These are phyloP conservation scores for Polyodon spathula DNA, from an alignment of 2,113 vertebrate genomes.

Conservation along the genomic window DNA sequence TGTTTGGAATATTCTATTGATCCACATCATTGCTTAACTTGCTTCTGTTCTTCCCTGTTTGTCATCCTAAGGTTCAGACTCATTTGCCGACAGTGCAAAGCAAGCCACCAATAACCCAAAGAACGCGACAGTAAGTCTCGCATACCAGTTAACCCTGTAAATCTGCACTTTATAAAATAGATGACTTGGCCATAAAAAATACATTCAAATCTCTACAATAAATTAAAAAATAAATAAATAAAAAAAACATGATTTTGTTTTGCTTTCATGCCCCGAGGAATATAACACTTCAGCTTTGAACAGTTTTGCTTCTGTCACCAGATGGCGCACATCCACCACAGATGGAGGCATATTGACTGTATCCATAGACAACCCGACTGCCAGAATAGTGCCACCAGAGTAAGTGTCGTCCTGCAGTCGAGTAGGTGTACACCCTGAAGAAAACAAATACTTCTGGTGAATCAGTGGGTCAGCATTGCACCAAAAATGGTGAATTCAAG, in stretches of 20 bases:
- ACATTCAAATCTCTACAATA: no score
- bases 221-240: no score
- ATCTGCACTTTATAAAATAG: no score
- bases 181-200: no score
- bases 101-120: constrained; percentile 43
- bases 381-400: constrained; percentile 74
- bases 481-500: no score
- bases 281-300: no score
- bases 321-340: constrained; percentile 76
- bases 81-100: constrained; percentile 45
- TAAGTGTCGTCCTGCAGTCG: constrained; percentile 39
- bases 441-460: no score
- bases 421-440: no score
- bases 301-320: constrained; percentile 43
- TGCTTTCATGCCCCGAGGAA: no score
- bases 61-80: constrained; percentile 56
- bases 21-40: background rate
- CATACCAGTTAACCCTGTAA: no score
- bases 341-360: constrained; percentile 81
- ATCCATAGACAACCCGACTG: constrained; percentile 90
- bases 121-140: constrained; percentile 61
- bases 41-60: constrained; percentile 15
- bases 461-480: no score
- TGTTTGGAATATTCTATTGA: background rate
- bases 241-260: no score